Percentiles rank a stretch among this genome's conserved stretches.
phyloP scores from a whole-genome alignment of 1,140 invertebrate genomes.

The Ruditapes philippinarum region DNA sequence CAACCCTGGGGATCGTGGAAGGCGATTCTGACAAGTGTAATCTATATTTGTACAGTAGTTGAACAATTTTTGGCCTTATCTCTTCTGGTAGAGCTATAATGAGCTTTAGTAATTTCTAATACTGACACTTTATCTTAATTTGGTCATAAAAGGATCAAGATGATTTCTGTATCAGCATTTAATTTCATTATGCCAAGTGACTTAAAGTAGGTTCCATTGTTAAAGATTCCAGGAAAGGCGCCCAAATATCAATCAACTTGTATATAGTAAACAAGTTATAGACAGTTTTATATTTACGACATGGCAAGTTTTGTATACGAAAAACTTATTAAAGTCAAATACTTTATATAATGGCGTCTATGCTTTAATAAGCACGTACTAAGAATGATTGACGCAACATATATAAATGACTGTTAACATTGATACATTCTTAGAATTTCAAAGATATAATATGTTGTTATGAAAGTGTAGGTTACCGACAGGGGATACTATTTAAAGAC shows the following conservation, averaged over 20 bases:
- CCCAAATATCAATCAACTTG: conserved; percentile 8
- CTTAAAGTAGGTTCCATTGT: neutral
- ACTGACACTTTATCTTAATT: conserved; percentile 59
- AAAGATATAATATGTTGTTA: too few species aligned
- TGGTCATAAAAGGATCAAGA: conserved; percentile 35
- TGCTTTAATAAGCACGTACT: too few species aligned
- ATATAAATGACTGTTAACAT: too few species aligned
- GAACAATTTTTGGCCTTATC: conserved; percentile 31
- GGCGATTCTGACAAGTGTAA: conserved; percentile 49
- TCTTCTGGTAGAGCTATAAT: neutral
- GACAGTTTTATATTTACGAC: too few species aligned
- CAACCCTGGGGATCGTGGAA: conserved; percentile 21
- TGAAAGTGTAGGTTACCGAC: too few species aligned
- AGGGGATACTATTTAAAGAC: too few species aligned
- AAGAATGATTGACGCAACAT: too few species aligned
- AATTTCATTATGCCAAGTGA: conserved; percentile 24
- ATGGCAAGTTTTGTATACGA: too few species aligned
- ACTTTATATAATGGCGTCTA: too few species aligned
- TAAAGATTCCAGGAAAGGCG: neutral
- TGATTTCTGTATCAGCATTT: neutral
- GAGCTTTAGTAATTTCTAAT: conserved; percentile 49
- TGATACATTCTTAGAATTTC: too few species aligned
- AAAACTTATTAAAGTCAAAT: too few species aligned
- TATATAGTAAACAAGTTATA: too few species aligned
- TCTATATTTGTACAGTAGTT: conserved; percentile 21